These are phyloP conservation scores for Anisognathus igniventris DNA, from an alignment of 2,797 vertebrate genomes.

Conservation along the genomic window DNA sequence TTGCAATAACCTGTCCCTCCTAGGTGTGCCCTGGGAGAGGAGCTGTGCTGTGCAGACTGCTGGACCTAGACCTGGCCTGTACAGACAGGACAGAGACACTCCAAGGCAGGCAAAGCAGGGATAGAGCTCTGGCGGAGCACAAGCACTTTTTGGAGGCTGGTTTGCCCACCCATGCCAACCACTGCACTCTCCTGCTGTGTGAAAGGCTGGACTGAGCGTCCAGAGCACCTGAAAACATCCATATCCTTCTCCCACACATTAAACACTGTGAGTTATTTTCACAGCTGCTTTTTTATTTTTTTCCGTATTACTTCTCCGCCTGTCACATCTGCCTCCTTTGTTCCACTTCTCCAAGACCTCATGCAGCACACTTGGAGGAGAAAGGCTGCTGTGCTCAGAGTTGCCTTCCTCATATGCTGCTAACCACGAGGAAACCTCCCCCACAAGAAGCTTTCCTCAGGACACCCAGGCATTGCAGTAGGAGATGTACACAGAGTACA, in stretches of 20 bases:
- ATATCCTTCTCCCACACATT: background rate
- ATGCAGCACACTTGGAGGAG: background rate
- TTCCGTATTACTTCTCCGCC: accelerated
- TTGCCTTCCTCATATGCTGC: background rate
- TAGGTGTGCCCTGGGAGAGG: background rate
- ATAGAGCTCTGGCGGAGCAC: background rate
- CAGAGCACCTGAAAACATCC: background rate
- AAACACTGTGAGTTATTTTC: background rate
- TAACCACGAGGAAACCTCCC: background rate
- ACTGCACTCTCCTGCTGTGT: background rate
- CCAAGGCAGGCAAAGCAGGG: background rate
- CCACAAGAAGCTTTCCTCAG: background rate
- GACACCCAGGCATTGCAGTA: background rate
- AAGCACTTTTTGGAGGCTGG: background rate
- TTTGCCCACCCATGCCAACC: background rate
- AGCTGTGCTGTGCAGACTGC: background rate
- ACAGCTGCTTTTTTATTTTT: background rate
- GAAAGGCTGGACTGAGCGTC: background rate
- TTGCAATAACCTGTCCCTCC: background rate
- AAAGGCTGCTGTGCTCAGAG: background rate
- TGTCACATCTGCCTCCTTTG: background rate
- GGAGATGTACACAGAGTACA: background rate
- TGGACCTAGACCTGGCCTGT: background rate
- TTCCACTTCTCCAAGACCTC: background rate
- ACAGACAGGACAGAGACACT: background rate